Evolutionary conservation across 1,140 invertebrate genomes (phyloP), one percentile per base, ranked within the genome.

Genomic region (Oreohelix idahoensis): DNA sequence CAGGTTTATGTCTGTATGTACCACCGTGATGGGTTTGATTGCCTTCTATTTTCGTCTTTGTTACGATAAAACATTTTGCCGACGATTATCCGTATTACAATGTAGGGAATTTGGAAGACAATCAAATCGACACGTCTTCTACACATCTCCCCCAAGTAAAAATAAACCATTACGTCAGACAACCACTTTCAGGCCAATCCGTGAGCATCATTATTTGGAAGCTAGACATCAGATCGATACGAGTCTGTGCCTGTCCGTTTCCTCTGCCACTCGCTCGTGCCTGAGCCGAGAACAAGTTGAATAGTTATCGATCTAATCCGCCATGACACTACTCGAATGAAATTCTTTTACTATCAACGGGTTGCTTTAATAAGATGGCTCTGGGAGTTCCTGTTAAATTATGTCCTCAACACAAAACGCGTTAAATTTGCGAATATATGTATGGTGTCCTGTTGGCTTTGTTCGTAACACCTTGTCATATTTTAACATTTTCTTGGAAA

Each of bases 201-300:
- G n/a, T n/a, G n/a, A n/a, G n/a, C n/a, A n/a, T n/a, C n/a, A n/a
- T n/a, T n/a, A n/a, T n/a, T n/a, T n/a, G n/a, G n/a, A n/a, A n/a
- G n/a, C n/a, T n/a, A n/a, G n/a, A n/a, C n/a, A 45, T 45, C 42
- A 58, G 53, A 58, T 58, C 53, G 53, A 58, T 58, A 58, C 45
- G 45, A 8, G 45, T 49, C 45, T n/a, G 53, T 58, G 53, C 42
- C 42, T 45, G 42, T 45, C 42, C 15, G 42, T 15, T 58, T 58
- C 53, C 20, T 2, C 53, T 58, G 53, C 29, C 63, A 35, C n/a
- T 66, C 51, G 26, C n/a, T 32, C n/a, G 5, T 32, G 63, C 29
- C 29, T 32, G 8, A 29, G 63, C 63, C n/a, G 29, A 66, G 63
- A 11, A 35, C 63, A 66, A 2, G 63, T 23, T 66, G 29, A 66